Evolutionary conservation across 2,113 vertebrate species (phyloP).

Genomic region (Saccopteryx leptura): DNA sequence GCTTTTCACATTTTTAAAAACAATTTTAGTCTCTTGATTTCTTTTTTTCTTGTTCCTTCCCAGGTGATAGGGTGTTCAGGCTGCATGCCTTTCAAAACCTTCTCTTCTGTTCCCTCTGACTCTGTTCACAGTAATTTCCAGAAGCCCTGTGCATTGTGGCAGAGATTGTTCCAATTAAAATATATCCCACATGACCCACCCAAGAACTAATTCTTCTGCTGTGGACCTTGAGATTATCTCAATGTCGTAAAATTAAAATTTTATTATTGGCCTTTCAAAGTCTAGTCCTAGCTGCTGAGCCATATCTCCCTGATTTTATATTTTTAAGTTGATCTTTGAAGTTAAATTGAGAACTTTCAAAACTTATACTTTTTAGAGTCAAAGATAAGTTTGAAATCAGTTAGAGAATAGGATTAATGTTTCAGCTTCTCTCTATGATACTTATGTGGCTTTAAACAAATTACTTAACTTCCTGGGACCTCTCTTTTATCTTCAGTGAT

Average conservation of each 20-base stretch:
- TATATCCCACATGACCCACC: too few relatives aligned
- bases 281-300: neutral
- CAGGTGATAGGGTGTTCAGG: fast-evolving
- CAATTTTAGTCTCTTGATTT: neutral
- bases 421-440: neutral
- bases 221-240: neutral
- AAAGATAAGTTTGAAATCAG: neutral
- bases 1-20: neutral
- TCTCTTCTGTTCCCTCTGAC: neutral
- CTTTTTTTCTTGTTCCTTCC: neutral
- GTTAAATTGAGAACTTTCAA: neutral
- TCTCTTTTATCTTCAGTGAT: neutral
- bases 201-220: neutral
- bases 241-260: neutral
- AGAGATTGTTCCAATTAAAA: neutral
- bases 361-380: neutral
- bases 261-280: neutral
- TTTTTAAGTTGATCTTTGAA: conserved; percentile 50
- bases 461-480: neutral
- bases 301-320: neutral
- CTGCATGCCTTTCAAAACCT: neutral
- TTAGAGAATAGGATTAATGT: neutral
- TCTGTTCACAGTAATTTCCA: neutral
- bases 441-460: neutral
- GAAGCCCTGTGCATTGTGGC: neutral